phyloP scores from a whole-genome alignment of 2,113 vertebrate genomes.

The Poecilia latipinna region DNA sequence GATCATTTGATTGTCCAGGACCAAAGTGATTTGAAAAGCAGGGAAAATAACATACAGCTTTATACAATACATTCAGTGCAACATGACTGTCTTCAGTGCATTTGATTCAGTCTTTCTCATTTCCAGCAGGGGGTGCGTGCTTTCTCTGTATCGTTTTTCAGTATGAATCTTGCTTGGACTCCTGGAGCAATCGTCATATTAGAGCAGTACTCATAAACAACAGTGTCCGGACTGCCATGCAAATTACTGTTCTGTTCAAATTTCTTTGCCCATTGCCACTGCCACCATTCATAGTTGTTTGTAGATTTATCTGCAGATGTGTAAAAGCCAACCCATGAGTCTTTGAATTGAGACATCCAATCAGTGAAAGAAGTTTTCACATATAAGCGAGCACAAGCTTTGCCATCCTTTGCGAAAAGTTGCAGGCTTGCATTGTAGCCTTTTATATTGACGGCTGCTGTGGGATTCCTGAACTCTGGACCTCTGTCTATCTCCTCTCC shows the following conservation, averaged over 20 bases:
- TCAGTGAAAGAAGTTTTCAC: conserved; percentile 24
- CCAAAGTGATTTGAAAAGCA: not conserved
- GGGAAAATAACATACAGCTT: not conserved
- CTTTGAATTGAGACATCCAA: conserved; percentile 37
- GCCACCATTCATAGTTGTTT: conserved; percentile 43
- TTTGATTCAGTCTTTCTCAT: not conserved
- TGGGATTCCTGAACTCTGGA: conserved; percentile 11
- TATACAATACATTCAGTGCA: not conserved
- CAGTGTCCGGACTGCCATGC: not conserved
- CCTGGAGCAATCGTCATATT: conserved; percentile 41
- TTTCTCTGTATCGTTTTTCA: not conserved
- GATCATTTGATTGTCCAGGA: not conserved
- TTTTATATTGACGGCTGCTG: conserved; percentile 5
- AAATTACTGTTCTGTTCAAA: conserved; percentile 12
- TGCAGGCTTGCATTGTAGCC: conserved; percentile 38
- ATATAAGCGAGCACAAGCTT: conserved; percentile 60
- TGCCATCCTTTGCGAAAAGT: conserved; percentile 55
- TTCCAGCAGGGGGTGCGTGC: conserved; percentile 42
- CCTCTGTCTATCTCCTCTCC: conserved; percentile 53
- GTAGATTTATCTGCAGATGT: conserved; percentile 21
- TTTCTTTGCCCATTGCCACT: conserved; percentile 64
- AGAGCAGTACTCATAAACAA: conserved; percentile 52
- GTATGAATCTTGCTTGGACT: conserved; percentile 60
- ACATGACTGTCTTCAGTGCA: not conserved
- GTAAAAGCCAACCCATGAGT: conserved; percentile 65